phyloP scores from a whole-genome alignment of 64 coral and sea anemone species.

The Orbicella faveolata region DNA sequence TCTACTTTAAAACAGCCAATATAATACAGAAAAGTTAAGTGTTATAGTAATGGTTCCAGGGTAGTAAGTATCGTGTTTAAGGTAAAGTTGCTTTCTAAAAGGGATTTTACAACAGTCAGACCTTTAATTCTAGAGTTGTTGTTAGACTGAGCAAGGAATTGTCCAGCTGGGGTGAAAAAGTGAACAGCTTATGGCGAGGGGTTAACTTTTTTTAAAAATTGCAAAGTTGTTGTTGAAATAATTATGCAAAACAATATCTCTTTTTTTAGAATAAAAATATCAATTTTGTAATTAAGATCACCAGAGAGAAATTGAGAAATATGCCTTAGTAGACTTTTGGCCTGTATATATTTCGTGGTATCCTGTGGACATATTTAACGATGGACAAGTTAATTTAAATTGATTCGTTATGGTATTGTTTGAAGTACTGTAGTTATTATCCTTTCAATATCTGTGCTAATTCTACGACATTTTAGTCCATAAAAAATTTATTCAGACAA shows the following conservation, averaged over 20 bases:
- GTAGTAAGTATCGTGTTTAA: neutral
- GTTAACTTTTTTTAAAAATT: neutral
- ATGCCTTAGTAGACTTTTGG: neutral
- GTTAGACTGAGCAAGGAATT: neutral
- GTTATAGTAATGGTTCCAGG: neutral
- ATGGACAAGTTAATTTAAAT: neutral
- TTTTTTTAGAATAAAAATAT: neutral
- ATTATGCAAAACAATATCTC: neutral
- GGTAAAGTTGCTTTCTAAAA: neutral
- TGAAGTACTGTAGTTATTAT: neutral
- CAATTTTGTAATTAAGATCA: constrained; percentile 19
- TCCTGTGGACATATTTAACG: constrained; percentile 17
- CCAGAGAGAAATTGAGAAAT: neutral
- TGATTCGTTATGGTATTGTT: constrained; percentile 19
- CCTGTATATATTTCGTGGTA: neutral
- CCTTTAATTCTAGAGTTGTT: neutral
- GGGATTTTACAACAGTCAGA: neutral
- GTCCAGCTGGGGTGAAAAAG: neutral
- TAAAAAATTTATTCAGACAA: neutral
- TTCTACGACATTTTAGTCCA: neutral
- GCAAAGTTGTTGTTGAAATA: neutral
- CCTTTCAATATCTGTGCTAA: neutral
- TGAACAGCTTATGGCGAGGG: neutral
- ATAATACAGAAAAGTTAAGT: neutral
- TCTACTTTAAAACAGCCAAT: neutral